Evolutionary conservation across 2,113 vertebrate species (phyloP).

Genomic region (Dasyornis broadbenti): DNA sequence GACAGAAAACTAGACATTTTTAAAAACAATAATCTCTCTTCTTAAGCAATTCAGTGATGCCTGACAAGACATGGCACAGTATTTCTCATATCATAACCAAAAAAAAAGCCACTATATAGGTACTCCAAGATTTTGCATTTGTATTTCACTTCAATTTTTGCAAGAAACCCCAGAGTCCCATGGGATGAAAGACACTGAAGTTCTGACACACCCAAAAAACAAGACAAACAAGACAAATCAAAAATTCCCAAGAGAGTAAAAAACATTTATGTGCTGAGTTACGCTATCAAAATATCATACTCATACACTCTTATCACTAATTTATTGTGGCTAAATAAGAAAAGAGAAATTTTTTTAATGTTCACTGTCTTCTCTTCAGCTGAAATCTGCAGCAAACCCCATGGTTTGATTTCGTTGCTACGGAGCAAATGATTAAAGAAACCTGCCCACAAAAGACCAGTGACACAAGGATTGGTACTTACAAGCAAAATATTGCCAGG

Average conservation of each 20-base stretch:
- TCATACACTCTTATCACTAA: background rate
- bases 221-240: background rate
- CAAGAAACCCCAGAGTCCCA: background rate
- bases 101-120: background rate
- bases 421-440: background rate
- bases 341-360: background rate
- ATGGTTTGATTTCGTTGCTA: background rate
- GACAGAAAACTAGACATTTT: background rate
- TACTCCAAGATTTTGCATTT: background rate
- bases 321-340: background rate
- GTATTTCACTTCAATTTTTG: background rate
- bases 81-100: background rate
- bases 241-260: background rate
- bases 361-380: background rate
- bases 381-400: background rate
- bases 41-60: background rate
- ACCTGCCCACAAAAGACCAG: background rate
- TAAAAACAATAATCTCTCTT: background rate
- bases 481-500: slow-evolving; percentile 97
- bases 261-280: background rate
- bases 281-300: background rate
- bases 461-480: slow-evolving; percentile 65
- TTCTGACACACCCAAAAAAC: background rate
- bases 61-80: background rate
- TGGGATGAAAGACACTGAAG: background rate